Evolutionary conservation across 1,140 invertebrate species (phyloP).

Genomic region (Platorchestia sp.): DNA sequence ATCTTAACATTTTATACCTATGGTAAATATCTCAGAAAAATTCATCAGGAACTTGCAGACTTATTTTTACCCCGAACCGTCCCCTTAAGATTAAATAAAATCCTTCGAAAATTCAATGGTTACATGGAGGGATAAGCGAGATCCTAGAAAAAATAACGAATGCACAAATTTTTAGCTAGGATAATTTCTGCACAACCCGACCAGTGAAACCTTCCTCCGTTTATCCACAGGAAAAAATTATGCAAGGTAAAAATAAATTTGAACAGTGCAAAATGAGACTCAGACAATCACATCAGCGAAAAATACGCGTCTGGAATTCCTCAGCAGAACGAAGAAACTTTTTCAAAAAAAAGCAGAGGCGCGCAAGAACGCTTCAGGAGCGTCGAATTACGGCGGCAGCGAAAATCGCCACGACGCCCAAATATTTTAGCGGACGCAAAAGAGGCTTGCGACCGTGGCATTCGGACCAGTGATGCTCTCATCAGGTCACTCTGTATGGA

Average conservation of each 20-base stretch:
- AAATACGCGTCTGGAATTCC: not conserved
- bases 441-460: not conserved
- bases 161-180: not conserved
- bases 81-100: not conserved
- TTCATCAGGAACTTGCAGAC: no score
- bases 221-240: not conserved
- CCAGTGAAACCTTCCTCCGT: not conserved
- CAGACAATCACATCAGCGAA: not conserved
- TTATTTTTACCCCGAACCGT: no score
- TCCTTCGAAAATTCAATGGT: not conserved
- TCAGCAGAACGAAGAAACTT: not conserved
- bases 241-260: not conserved
- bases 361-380: not conserved
- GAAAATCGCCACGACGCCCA: not conserved
- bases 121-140: not conserved
- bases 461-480: not conserved
- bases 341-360: not conserved
- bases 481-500: constrained; percentile 22
- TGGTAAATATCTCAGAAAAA: not conserved
- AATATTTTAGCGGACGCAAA: not conserved
- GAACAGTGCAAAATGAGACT: not conserved
- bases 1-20: not conserved
- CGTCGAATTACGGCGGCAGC: not conserved
- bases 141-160: not conserved
- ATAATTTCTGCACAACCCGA: not conserved